Evolutionary conservation across 2,113 vertebrate species (phyloP), one percentile per base, ranked within the genome.

Genomic region (Anser brachyrhynchus): DNA sequence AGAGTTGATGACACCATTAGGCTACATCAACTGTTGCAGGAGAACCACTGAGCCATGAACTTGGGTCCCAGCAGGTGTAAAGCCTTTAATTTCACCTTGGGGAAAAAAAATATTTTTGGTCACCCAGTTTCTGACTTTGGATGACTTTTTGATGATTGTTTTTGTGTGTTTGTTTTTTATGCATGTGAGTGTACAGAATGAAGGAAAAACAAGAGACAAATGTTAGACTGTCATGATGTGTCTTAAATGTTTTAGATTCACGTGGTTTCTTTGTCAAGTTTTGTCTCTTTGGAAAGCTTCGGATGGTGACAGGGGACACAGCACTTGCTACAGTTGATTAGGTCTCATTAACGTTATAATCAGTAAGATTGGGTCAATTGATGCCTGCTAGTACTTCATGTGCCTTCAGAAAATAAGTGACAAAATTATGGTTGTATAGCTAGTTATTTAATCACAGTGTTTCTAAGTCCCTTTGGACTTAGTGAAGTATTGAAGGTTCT

Each of bases 1-100:
- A 51, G 51, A 92, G 67, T 8, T 86, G 88, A 90, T 93, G 31
- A 37, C 0, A 2, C 75, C 71, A 49, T 41, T 85, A 73, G 90
- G 44, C 58, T 83, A 55, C 59, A 90, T 81, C 87, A 93, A 25
- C 88, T 90, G 37, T 49, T 10, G 2, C 79, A 95, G 64, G 83
- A 93, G 80, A 92, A 97, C 86, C 75, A 67, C 92, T 93, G 90
- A 95, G 88, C 95, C 85, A 64, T 88, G 88, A 88, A 37, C 88
- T 83, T 71, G 51, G 83, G 72, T 74, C 67, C 88, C 88, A 41
- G 82, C 75, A 94, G 71, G 67, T 75, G 80, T 23, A 94, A 85
- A 92, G 75, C 39, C 83, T 92, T 66, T 93, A n/a, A 80, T 62
- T 86, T 88, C 58, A 80, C 67, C 79, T 95, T 86, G 79, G 64